A percentile compares a stretch with the other conserved stretches of the same genome.
Conservation (phyloP, 2,113 vertebrate genomes). For the Psittacula cyanocephala region DNA sequence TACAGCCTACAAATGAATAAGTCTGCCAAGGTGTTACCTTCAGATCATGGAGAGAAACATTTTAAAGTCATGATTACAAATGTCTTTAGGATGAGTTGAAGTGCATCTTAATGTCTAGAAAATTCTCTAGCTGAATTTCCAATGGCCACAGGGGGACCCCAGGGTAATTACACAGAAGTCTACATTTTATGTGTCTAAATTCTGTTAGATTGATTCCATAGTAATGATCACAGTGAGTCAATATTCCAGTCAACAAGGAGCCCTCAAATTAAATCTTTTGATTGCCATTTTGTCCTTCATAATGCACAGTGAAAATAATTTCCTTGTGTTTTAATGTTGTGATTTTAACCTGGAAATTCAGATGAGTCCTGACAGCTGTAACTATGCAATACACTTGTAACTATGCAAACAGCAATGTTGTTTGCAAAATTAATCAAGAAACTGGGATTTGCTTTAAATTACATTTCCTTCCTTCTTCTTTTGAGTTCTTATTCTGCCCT, state of each 20-base stretch:
- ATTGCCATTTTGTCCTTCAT: neutral
- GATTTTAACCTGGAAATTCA: neutral
- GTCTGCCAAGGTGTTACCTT: neutral
- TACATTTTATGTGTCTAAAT: neutral
- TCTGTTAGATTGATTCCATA: neutral
- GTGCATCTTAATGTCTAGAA: neutral
- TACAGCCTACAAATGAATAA: neutral
- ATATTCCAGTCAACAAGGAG: neutral
- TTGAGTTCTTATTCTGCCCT: neutral
- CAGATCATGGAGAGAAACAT: neutral
- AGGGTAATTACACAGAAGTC: neutral
- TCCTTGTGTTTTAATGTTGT: neutral
- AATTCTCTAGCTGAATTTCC: neutral
- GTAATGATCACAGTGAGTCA: neutral
- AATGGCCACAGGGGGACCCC: neutral
- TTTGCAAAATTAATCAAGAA: neutral
- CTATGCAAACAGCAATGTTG: neutral
- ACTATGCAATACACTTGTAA: neutral
- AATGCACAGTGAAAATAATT: neutral
- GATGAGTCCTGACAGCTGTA: neutral
- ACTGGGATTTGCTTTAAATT: neutral
- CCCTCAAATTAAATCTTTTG: neutral
- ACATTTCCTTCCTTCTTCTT: neutral
- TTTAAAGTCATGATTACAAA: neutral
- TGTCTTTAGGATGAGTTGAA: neutral